phyloP scores from a whole-genome alignment of 2,888 invertebrate species.

The Limnephilus marmoratus region DNA sequence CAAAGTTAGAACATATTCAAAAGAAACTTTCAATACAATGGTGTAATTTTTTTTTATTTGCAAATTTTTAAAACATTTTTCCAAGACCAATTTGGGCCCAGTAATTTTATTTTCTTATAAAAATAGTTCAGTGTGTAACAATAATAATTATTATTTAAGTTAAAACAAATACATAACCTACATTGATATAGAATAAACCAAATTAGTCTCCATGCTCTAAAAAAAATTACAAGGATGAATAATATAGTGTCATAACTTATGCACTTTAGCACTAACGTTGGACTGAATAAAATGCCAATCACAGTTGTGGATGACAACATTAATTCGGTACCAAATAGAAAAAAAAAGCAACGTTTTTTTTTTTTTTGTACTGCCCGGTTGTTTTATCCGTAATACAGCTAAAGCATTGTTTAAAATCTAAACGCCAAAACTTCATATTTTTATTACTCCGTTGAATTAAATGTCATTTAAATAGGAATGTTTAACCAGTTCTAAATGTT shows the following conservation, averaged over 20 bases:
- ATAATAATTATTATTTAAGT: background rate
- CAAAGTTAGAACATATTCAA: background rate
- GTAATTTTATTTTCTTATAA: slow-evolving; percentile 1
- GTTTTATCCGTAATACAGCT: background rate
- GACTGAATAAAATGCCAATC: background rate
- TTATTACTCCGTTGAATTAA: too few species aligned
- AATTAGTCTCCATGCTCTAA: background rate
- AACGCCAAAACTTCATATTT: too few species aligned
- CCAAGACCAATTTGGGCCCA: background rate
- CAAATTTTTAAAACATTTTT: background rate
- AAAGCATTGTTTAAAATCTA: too few species aligned
- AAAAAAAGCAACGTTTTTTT: too few species aligned
- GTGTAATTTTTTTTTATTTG: background rate
- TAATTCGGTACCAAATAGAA: background rate
- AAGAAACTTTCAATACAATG: background rate
- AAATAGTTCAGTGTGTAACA: background rate
- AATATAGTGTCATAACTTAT: background rate
- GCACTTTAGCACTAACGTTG: background rate
- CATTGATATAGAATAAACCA: background rate
- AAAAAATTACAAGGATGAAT: background rate
- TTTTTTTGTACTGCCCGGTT: too few species aligned
- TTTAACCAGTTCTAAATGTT: too few species aligned
- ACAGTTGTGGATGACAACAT: background rate
- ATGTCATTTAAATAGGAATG: too few species aligned
- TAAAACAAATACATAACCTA: background rate